phyloP scores from a whole-genome alignment of 2,888 invertebrate genomes.

The Corbicula japonica region DNA sequence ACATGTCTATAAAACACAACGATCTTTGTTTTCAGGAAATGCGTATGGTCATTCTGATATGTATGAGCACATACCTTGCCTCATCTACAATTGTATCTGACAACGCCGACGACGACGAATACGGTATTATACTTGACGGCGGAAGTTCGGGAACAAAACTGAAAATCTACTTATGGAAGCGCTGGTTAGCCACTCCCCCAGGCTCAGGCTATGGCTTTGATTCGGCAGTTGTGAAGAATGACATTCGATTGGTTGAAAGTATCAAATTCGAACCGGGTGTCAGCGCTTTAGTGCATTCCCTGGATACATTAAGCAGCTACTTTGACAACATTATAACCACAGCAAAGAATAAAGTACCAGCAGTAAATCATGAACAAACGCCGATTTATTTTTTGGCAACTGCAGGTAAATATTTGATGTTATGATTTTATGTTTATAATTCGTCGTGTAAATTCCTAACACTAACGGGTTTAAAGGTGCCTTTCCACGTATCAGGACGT shows the following conservation, averaged over 20 bases:
- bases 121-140: constrained; percentile 87
- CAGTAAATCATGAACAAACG: constrained; percentile 81
- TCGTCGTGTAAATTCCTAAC: too few relatives aligned
- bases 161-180: constrained; percentile 86
- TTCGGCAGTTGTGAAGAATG: constrained; percentile 23
- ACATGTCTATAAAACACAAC: too few relatives aligned
- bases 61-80: constrained; percentile 58
- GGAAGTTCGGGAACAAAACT: constrained; percentile 88
- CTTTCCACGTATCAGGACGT: too few relatives aligned
- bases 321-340: constrained; percentile 84
- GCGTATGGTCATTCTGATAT: constrained; percentile 67
- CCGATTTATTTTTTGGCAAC: constrained; percentile 87
- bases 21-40: constrained; percentile 61
- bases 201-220: constrained; percentile 48
- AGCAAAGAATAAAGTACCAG: constrained; percentile 85
- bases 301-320: constrained; percentile 63
- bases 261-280: constrained; percentile 75
- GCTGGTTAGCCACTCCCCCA: too few relatives aligned
- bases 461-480: too few relatives aligned
- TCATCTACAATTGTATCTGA: constrained; percentile 22
- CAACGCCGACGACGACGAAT: constrained; percentile 68
- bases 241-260: constrained; percentile 47
- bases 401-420: constrained; percentile 84
- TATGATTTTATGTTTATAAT: too few relatives aligned
- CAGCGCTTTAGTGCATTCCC: constrained; percentile 62